Conservation (phyloP, 2,888 invertebrate genomes). For the Belgica antarctica region DNA sequence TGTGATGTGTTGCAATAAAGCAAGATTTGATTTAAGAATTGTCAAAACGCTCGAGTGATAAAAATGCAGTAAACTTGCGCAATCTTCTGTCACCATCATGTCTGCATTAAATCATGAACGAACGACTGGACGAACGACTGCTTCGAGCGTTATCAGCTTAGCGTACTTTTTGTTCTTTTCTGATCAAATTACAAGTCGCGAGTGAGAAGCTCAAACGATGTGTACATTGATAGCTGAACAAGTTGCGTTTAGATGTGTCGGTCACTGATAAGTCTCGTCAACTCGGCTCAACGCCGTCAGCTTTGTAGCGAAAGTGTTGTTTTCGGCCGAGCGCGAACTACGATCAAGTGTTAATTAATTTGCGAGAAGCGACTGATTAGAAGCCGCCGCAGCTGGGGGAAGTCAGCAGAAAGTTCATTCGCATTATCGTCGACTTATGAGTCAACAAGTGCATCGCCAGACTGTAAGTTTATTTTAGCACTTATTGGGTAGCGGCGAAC, state of each 20-base stretch:
- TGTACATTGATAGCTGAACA: background rate
- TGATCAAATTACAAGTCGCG: background rate
- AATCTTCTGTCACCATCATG: too few relatives aligned
- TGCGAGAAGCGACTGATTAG: background rate
- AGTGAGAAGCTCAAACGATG: background rate
- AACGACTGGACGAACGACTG: too few relatives aligned
- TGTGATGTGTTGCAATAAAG: too few relatives aligned
- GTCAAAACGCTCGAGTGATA: too few relatives aligned
- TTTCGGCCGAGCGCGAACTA: too few relatives aligned
- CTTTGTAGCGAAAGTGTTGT: background rate
- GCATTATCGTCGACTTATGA: too few relatives aligned
- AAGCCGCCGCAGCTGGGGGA: background rate
- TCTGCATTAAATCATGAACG: too few relatives aligned
- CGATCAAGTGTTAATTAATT: background rate
- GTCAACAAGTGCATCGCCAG: background rate
- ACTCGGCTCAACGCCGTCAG: background rate
- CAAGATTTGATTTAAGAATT: too few relatives aligned
- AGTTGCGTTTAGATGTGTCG: background rate
- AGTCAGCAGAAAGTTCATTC: background rate
- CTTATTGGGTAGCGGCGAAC: background rate
- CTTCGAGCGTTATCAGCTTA: too few relatives aligned
- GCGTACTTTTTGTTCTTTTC: background rate
- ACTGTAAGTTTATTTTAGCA: background rate
- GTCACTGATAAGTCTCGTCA: background rate
- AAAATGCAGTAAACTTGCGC: background rate